Conservation (phyloP, 2,888 invertebrate genomes). For the Hemithea aestivaria region DNA sequence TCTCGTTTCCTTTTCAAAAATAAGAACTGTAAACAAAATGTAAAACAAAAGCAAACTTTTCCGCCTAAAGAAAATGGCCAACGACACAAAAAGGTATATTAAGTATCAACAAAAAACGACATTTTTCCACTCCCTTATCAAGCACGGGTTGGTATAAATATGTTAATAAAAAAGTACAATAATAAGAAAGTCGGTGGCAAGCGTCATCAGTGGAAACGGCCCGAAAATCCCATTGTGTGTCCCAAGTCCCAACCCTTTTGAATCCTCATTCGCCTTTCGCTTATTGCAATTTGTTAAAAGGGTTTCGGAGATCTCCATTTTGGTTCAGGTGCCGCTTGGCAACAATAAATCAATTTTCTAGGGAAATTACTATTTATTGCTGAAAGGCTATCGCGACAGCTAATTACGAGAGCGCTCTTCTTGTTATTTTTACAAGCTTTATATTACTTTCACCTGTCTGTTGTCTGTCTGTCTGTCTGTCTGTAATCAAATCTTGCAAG, state of each 20-base stretch:
- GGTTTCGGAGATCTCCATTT: conserved; percentile 21
- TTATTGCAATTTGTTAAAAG: conserved; percentile 31
- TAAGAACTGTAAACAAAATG: no score
- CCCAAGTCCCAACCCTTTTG: conserved; percentile 10
- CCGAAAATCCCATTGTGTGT: conserved; percentile 8
- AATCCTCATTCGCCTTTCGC: conserved; percentile 14
- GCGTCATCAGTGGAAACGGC: neutral
- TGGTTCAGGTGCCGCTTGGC: conserved; percentile 29
- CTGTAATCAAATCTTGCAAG: no score
- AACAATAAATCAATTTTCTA: conserved; percentile 32
- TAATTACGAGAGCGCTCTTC: conserved; percentile 19
- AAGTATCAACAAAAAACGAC: no score
- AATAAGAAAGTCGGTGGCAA: conserved; percentile 1
- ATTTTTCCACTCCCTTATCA: no score
- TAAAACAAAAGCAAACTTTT: no score
- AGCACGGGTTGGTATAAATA: no score
- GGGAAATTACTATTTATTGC: conserved; percentile 20
- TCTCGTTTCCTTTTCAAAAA: no score
- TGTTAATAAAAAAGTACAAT: conserved; percentile 4
- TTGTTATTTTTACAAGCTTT: conserved; percentile 12
- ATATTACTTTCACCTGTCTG: no score
- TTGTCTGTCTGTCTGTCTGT: no score
- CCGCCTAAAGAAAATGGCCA: no score
- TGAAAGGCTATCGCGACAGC: conserved; percentile 18
- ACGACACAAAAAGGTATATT: no score